phyloP scores from a whole-genome alignment of 2,113 vertebrate species.

The Dryoscopus gambensis region DNA sequence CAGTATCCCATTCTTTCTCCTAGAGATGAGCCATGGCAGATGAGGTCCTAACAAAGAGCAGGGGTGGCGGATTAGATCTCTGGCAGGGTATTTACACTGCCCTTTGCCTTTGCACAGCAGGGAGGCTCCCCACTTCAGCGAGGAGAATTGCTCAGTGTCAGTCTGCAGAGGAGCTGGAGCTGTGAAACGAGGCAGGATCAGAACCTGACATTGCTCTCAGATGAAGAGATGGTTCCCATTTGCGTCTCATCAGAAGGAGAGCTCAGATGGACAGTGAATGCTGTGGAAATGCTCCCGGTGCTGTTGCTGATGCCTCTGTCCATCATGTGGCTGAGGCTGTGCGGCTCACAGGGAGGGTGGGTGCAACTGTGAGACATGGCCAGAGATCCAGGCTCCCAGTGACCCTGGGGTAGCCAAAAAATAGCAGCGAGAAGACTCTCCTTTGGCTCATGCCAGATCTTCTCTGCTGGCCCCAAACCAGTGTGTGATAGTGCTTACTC shows the following conservation, averaged over 20 bases:
- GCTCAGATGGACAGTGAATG: background rate
- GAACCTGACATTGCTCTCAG: background rate
- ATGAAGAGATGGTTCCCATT: background rate
- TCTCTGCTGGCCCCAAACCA: background rate
- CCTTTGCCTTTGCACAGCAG: background rate
- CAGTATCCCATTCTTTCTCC: background rate
- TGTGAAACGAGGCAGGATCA: background rate
- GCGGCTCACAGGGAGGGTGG: background rate
- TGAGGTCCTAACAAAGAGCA: background rate
- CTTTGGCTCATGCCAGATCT: background rate
- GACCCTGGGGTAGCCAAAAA: background rate
- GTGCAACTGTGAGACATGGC: background rate
- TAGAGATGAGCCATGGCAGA: background rate
- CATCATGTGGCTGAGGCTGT: fast-evolving
- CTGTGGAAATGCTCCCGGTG: background rate
- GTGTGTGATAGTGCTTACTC: background rate
- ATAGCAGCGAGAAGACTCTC: background rate
- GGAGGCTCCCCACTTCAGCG: background rate
- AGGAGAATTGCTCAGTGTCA: background rate
- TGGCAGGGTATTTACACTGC: background rate
- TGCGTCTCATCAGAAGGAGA: background rate
- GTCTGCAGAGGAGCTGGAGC: background rate
- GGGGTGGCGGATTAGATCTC: background rate
- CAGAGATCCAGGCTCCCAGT: background rate
- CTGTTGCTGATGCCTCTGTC: background rate